Evolutionary conservation across 2,113 vertebrate genomes (phyloP).

Genomic region (Clarias gariepinus): DNA sequence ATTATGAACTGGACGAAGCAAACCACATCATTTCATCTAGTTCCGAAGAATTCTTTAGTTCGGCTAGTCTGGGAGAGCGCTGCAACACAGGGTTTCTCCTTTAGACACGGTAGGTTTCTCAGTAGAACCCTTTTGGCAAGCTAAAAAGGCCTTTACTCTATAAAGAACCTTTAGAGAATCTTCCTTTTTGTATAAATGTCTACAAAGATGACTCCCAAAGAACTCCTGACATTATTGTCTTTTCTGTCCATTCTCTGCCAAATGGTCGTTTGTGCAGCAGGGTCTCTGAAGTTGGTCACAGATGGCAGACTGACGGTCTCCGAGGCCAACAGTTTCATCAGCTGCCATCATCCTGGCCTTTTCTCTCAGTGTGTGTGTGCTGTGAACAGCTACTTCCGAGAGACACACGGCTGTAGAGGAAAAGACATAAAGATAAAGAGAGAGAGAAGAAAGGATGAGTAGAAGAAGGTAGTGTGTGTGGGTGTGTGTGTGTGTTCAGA

Average conservation of each 20-base stretch:
- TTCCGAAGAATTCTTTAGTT: neutral
- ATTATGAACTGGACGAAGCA: neutral
- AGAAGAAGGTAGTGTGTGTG: neutral
- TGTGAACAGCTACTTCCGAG: neutral
- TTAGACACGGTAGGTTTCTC: neutral
- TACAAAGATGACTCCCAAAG: neutral
- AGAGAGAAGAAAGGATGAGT: neutral
- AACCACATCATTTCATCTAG: neutral
- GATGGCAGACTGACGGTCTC: constrained; percentile 37
- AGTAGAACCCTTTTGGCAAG: neutral
- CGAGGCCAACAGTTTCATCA: constrained; percentile 34
- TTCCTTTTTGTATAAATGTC: neutral
- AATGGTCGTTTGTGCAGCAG: constrained; percentile 52
- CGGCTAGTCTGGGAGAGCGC: too few species aligned
- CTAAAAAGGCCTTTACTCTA: neutral
- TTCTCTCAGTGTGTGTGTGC: constrained; percentile 14
- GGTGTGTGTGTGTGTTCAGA: neutral
- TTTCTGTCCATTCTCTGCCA: constrained; percentile 24
- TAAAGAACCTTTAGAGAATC: neutral
- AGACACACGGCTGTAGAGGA: neutral
- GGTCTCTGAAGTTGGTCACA: constrained; percentile 48
- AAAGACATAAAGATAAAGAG: neutral
- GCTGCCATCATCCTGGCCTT: constrained; percentile 33
- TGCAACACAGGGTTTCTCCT: neutral
- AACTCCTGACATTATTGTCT: constrained; percentile 4